Percentiles rank a stretch among this genome's conserved stretches.
Evolutionary conservation across 2,888 invertebrate species (phyloP).

Genomic region (Pecten maximus): DNA sequence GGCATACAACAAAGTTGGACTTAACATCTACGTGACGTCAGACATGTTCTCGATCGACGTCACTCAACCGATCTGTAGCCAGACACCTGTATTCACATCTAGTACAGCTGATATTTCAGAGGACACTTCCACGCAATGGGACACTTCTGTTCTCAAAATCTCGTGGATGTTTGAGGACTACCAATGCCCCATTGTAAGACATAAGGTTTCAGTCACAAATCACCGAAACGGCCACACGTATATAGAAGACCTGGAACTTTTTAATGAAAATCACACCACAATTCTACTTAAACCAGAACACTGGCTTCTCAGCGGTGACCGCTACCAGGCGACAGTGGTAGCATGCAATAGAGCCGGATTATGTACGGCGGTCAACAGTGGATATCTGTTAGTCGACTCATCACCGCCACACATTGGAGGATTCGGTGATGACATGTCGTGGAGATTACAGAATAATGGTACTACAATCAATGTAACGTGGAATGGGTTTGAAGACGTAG

Average conservation of each 20-base stretch:
- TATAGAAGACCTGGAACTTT: conserved; percentile 52
- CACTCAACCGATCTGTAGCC: neutral
- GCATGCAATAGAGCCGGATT: conserved; percentile 63
- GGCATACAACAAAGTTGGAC: conserved; percentile 49
- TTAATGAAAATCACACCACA: conserved; percentile 50
- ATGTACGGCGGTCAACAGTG: conserved; percentile 57
- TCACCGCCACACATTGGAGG: conserved; percentile 67
- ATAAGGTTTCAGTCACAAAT: conserved; percentile 52
- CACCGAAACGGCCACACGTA: conserved; percentile 59
- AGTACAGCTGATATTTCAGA: neutral
- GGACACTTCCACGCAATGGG: conserved; percentile 51
- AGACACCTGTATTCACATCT: neutral
- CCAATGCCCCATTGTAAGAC: conserved; percentile 57
- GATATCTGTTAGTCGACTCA: conserved; percentile 62
- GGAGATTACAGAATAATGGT: conserved; percentile 43
- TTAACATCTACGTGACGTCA: conserved; percentile 44
- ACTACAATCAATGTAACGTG: conserved; percentile 55
- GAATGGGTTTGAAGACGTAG: conserved; percentile 64
- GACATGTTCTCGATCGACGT: conserved; percentile 52
- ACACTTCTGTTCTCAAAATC: conserved; percentile 56
- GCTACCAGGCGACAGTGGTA: conserved; percentile 55
- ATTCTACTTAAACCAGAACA: conserved; percentile 49
- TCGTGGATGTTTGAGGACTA: conserved; percentile 53
- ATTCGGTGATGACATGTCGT: conserved; percentile 58
- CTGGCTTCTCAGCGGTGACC: conserved; percentile 59